A percentile compares a stretch with the other conserved stretches of the same genome.
These are phyloP conservation scores for Thalpophila matura DNA, from an alignment of 2,888 invertebrate species.

Conservation along the genomic window DNA sequence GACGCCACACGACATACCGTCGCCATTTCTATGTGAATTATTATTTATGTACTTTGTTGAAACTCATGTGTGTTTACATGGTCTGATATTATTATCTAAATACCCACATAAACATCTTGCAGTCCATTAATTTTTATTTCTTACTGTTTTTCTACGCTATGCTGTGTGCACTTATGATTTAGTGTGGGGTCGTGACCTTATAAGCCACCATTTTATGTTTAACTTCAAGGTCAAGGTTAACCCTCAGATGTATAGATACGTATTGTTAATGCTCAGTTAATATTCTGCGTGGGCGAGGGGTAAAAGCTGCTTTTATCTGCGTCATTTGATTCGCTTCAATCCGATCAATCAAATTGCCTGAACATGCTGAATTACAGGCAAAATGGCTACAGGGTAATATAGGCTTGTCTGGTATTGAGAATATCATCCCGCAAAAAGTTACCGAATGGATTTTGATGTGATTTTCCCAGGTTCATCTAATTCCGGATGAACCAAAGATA, in stretches of 20 bases:
- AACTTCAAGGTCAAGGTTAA: constrained; percentile 18
- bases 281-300: constrained; percentile 28
- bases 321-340: constrained; percentile 25
- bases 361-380: constrained; percentile 22
- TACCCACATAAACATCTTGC: background rate
- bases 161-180: background rate
- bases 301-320: constrained; percentile 37
- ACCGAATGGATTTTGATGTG: too few species aligned
- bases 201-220: constrained; percentile 5
- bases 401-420: background rate
- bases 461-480: too few species aligned
- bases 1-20: background rate
- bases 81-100: too few species aligned
- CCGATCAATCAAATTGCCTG: constrained; percentile 41
- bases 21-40: background rate
- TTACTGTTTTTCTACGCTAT: background rate
- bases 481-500: too few species aligned
- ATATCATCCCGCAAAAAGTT: too few species aligned
- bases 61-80: too few species aligned
- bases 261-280: constrained; percentile 25
- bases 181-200: constrained; percentile 3
- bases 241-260: background rate
- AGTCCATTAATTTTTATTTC: background rate
- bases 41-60: background rate
- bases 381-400: constrained; percentile 7